These are phyloP conservation scores for Anarrhichthys ocellatus DNA, from an alignment of 2,113 vertebrate species.

Conservation along the genomic window DNA sequence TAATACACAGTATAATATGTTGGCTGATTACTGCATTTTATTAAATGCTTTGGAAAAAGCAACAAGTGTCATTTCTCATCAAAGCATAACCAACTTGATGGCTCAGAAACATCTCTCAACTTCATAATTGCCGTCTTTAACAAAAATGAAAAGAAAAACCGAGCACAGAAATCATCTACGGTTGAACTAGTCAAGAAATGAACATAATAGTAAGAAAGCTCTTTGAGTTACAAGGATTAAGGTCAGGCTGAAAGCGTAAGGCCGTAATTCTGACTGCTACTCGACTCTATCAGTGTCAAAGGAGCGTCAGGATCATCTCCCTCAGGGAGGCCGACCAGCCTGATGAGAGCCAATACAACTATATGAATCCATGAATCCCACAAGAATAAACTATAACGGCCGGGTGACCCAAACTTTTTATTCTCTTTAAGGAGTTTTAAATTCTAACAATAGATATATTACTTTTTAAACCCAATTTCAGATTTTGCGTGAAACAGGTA, in stretches of 20 bases:
- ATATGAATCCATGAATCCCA: conserved; percentile 12
- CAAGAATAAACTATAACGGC: conserved; percentile 19
- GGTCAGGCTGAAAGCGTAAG: conserved; percentile 77
- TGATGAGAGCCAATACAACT: conserved; percentile 19
- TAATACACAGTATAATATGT: conserved; percentile 18
- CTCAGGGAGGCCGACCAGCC: conserved; percentile 22
- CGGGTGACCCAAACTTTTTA: background rate
- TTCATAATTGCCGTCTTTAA: conserved; percentile 22
- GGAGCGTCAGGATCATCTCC: conserved; percentile 48
- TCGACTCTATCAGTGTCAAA: conserved; percentile 70
- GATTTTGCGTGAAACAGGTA: background rate
- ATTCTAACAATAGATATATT: background rate
- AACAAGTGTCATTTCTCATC: conserved; percentile 52
- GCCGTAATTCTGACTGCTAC: conserved; percentile 68
- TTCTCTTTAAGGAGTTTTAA: background rate
- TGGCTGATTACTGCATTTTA: conserved; percentile 74
- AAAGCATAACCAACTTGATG: conserved; percentile 51
- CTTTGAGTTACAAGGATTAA: conserved; percentile 25
- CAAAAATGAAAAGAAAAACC: background rate
- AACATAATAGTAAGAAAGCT: conserved; percentile 50
- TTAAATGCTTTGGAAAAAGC: conserved; percentile 75
- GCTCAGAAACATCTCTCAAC: conserved; percentile 44
- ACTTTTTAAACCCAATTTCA: background rate
- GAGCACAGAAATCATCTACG: conserved; percentile 47
- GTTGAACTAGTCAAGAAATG: conserved; percentile 54